phyloP scores from a whole-genome alignment of 1,140 invertebrate species.

The Branchinecta lindahli region DNA sequence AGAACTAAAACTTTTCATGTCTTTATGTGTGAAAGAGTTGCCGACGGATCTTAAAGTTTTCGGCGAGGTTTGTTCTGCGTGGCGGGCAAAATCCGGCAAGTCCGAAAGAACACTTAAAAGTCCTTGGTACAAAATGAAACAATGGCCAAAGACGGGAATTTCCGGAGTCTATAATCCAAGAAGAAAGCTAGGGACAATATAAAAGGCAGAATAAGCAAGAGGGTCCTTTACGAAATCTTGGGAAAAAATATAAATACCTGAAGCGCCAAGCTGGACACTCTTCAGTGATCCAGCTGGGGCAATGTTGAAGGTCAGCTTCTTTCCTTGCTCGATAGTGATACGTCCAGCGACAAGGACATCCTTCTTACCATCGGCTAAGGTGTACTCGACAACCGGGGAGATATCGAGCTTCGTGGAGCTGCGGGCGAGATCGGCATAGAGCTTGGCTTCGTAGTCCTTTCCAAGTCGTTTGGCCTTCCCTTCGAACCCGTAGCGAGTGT shows the following conservation, averaged over 20 bases:
- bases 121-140: too few relatives aligned
- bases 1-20: too few relatives aligned
- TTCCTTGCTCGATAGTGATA: not conserved
- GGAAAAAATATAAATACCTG: not conserved
- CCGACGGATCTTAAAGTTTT: too few relatives aligned
- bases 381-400: not conserved
- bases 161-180: too few relatives aligned
- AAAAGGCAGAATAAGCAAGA: too few relatives aligned
- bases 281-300: not conserved
- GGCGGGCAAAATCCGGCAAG: too few relatives aligned
- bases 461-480: not conserved
- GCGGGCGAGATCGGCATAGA: not conserved
- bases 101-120: too few relatives aligned
- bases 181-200: too few relatives aligned
- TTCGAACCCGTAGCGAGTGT: not conserved
- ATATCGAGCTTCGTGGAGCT: not conserved
- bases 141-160: too few relatives aligned
- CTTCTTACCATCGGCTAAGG: not conserved
- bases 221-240: too few relatives aligned
- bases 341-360: not conserved
- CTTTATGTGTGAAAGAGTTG: too few relatives aligned
- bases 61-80: too few relatives aligned
- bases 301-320: not conserved
- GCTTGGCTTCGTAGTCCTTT: not conserved
- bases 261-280: not conserved